These are phyloP conservation scores for Nymphalis polychloros DNA, from an alignment of 2,888 invertebrate species.

Conservation along the genomic window DNA sequence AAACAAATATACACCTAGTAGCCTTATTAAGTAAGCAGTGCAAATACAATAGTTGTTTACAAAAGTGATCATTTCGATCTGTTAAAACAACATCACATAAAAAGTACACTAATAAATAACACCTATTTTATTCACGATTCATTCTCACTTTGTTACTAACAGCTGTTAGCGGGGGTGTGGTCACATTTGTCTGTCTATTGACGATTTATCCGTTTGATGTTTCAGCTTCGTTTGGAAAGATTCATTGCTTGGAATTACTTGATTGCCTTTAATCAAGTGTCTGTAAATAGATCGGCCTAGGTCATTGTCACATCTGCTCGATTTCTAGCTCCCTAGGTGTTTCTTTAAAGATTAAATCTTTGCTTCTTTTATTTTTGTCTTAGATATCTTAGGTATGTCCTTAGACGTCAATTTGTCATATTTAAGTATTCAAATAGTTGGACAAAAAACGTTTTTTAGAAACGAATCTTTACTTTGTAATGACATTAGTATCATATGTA, in stretches of 20 bases:
- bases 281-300: conserved; percentile 14
- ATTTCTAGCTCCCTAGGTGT: not conserved
- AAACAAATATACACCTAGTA: too few species aligned
- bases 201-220: conserved; percentile 28
- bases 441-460: too few species aligned
- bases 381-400: not conserved
- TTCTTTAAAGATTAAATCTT: too few species aligned
- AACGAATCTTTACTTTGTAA: too few species aligned
- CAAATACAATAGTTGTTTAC: too few species aligned
- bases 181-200: conserved; percentile 28
- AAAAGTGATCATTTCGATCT: too few species aligned
- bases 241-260: conserved; percentile 25
- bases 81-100: not conserved
- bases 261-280: conserved; percentile 16
- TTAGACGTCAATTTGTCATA: too few species aligned
- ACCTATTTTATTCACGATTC: conserved; percentile 11
- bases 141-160: conserved; percentile 20
- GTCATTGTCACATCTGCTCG: conserved; percentile 4
- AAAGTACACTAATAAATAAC: not conserved
- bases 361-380: not conserved
- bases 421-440: too few species aligned
- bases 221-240: conserved; percentile 23
- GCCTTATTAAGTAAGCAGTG: too few species aligned
- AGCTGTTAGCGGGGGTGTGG: conserved; percentile 25
- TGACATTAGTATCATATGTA: too few species aligned